Percentiles rank a stretch among this genome's conserved stretches.
Evolutionary conservation across 2,113 vertebrate genomes (phyloP).

Genomic region (Clarias magur): DNA sequence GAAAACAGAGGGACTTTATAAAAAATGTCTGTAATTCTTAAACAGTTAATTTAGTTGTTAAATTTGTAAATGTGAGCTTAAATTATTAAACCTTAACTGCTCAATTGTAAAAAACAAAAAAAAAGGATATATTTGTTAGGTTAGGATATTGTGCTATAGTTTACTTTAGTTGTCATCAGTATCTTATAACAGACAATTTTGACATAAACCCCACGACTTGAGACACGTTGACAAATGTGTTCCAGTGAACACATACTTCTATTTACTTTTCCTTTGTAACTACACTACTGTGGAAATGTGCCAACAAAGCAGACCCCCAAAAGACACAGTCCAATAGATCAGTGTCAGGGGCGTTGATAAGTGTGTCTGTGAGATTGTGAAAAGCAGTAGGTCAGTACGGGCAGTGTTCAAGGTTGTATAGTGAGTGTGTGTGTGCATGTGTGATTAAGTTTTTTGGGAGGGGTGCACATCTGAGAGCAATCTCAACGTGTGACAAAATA

Average conservation of each 20-base stretch:
- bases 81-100: too few relatives aligned
- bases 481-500: conserved; percentile 73
- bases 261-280: conserved; percentile 14
- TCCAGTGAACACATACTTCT: conserved; percentile 14
- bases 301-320: conserved; percentile 22
- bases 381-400: not conserved
- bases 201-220: conserved; percentile 20
- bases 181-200: conserved; percentile 30
- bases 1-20: too few relatives aligned
- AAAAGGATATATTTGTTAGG: not conserved
- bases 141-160: not conserved
- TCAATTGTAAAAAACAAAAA: too few relatives aligned
- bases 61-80: too few relatives aligned
- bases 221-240: conserved; percentile 35
- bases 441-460: conserved; percentile 44
- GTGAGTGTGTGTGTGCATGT: conserved; percentile 23
- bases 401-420: conserved; percentile 27
- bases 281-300: conserved; percentile 2
- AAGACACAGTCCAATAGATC: conserved; percentile 18
- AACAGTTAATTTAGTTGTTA: too few relatives aligned
- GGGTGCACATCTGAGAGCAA: conserved; percentile 71
- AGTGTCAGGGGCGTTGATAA: conserved; percentile 51
- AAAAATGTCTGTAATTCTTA: too few relatives aligned
- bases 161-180: conserved; percentile 31
- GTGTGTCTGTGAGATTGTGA: conserved; percentile 46